phyloP scores from a whole-genome alignment of 2,888 invertebrate genomes.

The Rhaphigaster nebulosa region DNA sequence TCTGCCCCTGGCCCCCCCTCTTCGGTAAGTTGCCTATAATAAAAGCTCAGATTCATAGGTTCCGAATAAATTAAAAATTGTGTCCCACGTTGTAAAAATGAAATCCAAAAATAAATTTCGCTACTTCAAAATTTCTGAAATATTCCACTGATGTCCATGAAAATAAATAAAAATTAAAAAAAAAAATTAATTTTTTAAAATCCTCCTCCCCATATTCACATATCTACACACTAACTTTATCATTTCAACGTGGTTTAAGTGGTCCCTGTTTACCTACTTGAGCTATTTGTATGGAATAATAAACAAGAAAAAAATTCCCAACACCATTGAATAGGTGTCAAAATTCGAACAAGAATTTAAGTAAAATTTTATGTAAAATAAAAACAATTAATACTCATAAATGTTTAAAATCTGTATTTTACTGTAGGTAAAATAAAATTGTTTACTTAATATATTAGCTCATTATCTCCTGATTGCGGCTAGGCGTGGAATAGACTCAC shows the following conservation, averaged over 20 bases:
- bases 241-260: background rate
- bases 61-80: background rate
- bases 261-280: background rate
- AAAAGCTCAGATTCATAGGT: background rate
- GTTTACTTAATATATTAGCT: background rate
- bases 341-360: background rate
- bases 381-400: background rate
- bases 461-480: background rate
- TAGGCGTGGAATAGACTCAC: background rate
- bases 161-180: background rate
- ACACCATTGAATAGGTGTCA: background rate
- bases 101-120: background rate
- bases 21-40: slow-evolving; percentile 51
- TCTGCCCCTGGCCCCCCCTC: slow-evolving; percentile 52
- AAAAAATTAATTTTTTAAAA: background rate
- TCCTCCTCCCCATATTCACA: background rate
- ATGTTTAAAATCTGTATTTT: background rate
- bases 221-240: background rate
- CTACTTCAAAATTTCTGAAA: background rate
- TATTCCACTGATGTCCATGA: background rate
- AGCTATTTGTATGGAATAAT: background rate
- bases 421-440: too few relatives aligned
- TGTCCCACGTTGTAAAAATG: background rate
- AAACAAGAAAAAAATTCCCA: background rate
- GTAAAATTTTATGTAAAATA: too few relatives aligned